A percentile compares a stretch with the other conserved stretches of the same genome.
Evolutionary conservation across 2,113 vertebrate genomes (phyloP).

Genomic region (Phyllopteryx taeniolatus): DNA sequence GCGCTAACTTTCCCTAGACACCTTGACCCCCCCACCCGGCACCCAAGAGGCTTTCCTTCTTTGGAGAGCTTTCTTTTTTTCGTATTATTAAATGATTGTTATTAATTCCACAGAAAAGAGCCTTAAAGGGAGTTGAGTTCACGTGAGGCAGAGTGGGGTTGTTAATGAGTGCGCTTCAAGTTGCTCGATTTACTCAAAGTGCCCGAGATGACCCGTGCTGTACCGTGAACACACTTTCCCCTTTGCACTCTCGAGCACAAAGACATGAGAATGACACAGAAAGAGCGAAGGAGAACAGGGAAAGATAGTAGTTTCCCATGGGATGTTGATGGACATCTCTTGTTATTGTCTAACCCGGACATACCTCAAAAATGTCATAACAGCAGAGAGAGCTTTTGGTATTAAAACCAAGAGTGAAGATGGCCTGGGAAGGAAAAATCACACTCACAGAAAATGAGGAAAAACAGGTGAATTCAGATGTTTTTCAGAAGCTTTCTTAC

Average conservation of each 20-base stretch:
- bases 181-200: conserved; percentile 32
- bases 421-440: background rate
- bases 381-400: conserved; percentile 27
- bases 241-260: conserved; percentile 15
- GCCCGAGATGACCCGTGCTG: conserved; percentile 35
- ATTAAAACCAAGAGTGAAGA: conserved; percentile 20
- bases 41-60: conserved; percentile 30
- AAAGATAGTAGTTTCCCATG: conserved; percentile 51
- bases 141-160: conserved; percentile 48
- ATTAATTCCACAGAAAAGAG: conserved; percentile 45
- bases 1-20: conserved; percentile 22
- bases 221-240: conserved; percentile 12
- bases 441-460: background rate
- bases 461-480: background rate
- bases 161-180: conserved; percentile 45
- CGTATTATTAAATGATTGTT: conserved; percentile 1
- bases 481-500: background rate
- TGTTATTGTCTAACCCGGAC: conserved; percentile 33
- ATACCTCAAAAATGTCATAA: conserved; percentile 39
- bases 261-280: conserved; percentile 9
- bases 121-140: conserved; percentile 33
- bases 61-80: conserved; percentile 24
- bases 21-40: conserved; percentile 7
- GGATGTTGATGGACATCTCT: conserved; percentile 48
- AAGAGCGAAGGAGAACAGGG: conserved; percentile 24